A percentile compares a stretch with the other conserved stretches of the same genome.
These are phyloP conservation scores for Lasiurus borealis DNA, from an alignment of 2,113 vertebrate genomes.

Conservation along the genomic window DNA sequence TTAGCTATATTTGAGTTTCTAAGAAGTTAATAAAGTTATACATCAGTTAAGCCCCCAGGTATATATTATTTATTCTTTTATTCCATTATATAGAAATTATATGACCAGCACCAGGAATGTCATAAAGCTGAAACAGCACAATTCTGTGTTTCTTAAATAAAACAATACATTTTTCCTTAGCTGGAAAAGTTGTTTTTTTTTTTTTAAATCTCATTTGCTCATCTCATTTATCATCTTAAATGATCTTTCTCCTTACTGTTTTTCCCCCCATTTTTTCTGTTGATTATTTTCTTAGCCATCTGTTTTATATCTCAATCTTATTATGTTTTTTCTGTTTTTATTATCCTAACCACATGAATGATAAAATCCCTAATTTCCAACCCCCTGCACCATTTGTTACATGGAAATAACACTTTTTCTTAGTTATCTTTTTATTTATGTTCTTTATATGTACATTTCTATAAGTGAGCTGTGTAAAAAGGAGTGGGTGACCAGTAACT, in stretches of 20 bases:
- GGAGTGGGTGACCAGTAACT: background rate
- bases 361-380: background rate
- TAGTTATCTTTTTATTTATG: background rate
- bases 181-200: background rate
- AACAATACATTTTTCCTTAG: background rate
- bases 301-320: constrained; percentile 23
- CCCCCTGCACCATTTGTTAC: background rate
- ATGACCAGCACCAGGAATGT: background rate
- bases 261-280: background rate
- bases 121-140: background rate
- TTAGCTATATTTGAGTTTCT: background rate
- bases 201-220: constrained; percentile 8
- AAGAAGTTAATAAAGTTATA: constrained; percentile 20
- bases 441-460: background rate
- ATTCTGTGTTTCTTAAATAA: constrained; percentile 14
- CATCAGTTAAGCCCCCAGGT: background rate
- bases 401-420: background rate
- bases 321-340: background rate
- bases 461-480: background rate
- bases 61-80: constrained; percentile 27
- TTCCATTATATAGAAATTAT: background rate
- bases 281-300: background rate
- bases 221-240: background rate
- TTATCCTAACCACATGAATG: background rate
- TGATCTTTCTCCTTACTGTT: background rate